Base-by-base conservation (phyloP, 1,140 invertebrate genomes). In the Drosophila nasuta region DNA sequence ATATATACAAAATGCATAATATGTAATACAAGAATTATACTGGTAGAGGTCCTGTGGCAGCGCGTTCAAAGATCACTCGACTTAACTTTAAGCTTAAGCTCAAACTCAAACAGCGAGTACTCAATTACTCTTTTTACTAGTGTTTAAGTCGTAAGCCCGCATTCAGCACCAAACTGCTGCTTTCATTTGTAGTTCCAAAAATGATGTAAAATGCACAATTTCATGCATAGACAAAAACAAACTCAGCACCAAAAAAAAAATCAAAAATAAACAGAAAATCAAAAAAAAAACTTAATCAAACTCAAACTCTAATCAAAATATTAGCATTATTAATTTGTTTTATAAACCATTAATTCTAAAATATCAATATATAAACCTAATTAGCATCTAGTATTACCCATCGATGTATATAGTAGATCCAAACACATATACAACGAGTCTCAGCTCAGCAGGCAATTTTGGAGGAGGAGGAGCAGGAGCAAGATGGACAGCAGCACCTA, bases 31-130 rank as follows among this genome's bases (percentile, higher is more conserved):
- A 11, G 1, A 49, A 49, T 4, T 52, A n/a, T 35, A 54, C 51
- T 54, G 28, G 25, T 67, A 46, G 64, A 67, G 72, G 51, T 54
- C 74, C 60, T 77, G 82, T 77, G 82, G 79, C 83, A 81, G 79
- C 68, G 46, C 46, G 20, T 51, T 63, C 35, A 30, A 51, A 52
- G 25, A 38, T 43, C 41, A 60, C 25, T 51, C 52, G 45, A 20
- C 33, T 33, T 74, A 45, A 69, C 25, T 38, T 41, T 69, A 69
- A 62, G 57, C 58, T 48, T 69, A 75, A 70, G 51, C 58, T 63
- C 33, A 68, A 62, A 56, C 52, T 30, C 38, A 10, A 38, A 38
- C 35, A 28, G 20, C 57, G 57, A 59, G 10, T 48, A 67, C 20
- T 69, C n/a, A 5, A 33, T 33, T 8, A 8, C 2, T 43, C 20